Evolutionary conservation across 2,888 invertebrate genomes (phyloP).

Genomic region (Drosophila basisetae): DNA sequence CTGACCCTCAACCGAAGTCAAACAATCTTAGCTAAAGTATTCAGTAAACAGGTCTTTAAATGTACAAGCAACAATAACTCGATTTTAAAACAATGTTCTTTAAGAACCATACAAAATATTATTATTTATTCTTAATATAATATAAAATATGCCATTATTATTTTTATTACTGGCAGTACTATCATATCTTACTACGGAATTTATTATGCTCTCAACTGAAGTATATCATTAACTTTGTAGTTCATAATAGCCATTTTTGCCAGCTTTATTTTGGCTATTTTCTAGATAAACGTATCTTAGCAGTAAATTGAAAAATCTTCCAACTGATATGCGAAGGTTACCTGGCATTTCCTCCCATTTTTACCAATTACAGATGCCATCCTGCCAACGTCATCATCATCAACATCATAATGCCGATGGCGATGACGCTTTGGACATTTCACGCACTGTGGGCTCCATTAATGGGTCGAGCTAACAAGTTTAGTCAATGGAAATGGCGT

Average conservation of each 20-base stretch:
- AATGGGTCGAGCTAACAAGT: conserved; percentile 48
- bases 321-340: conserved; percentile 13
- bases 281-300: conserved; percentile 1
- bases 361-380: conserved; percentile 41
- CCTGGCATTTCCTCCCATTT: conserved; percentile 29
- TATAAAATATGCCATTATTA: not conserved
- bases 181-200: not conserved
- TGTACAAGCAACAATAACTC: too few species aligned
- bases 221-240: not conserved
- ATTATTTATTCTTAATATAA: not conserved
- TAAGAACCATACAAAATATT: not conserved
- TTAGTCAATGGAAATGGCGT: conserved; percentile 10
- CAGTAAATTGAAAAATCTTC: not conserved
- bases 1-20: not conserved
- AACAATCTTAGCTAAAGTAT: not conserved
- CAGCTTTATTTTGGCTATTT: not conserved
- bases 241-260: not conserved
- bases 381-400: conserved; percentile 5
- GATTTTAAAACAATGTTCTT: not conserved
- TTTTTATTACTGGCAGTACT: not conserved
- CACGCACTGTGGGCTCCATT: conserved; percentile 39
- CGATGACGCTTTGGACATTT: conserved; percentile 47
- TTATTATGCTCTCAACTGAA: not conserved
- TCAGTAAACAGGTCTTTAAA: not conserved
- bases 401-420: conserved; percentile 10